Evolutionary conservation across 1,140 invertebrate species (phyloP).

Genomic region (Diorhabda carinulata): DNA sequence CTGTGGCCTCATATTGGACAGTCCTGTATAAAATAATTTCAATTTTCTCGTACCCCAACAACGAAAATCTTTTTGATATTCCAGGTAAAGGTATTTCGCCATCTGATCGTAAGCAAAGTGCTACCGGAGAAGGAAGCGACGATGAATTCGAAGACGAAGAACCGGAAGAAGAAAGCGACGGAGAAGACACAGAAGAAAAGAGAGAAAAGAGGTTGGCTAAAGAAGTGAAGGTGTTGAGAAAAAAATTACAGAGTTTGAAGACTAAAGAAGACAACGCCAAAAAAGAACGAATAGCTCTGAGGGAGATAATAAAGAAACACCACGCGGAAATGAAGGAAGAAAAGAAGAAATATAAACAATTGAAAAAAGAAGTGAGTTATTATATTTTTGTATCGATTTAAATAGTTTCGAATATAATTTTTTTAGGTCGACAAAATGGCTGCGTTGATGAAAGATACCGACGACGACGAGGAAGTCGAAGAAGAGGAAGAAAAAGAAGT

Average conservation of each 20-base stretch:
- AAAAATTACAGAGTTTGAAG: slow-evolving; percentile 73
- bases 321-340: slow-evolving; percentile 70
- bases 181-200: slow-evolving; percentile 68
- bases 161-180: slow-evolving; percentile 60
- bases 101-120: slow-evolving; percentile 29
- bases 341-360: slow-evolving; percentile 68
- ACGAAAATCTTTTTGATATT: background rate
- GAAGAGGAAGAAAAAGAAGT: slow-evolving; percentile 59
- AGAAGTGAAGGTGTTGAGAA: slow-evolving; percentile 65
- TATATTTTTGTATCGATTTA: background rate
- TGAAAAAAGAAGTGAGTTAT: slow-evolving; percentile 76
- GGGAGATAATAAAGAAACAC: slow-evolving; percentile 75
- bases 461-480: slow-evolving; percentile 68
- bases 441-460: slow-evolving; percentile 71
- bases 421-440: slow-evolving; percentile 83
- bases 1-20: too few relatives aligned
- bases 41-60: too few relatives aligned
- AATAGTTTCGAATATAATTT: background rate
- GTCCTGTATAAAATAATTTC: too few relatives aligned
- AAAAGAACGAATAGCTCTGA: slow-evolving; percentile 72
- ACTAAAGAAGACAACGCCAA: slow-evolving; percentile 73
- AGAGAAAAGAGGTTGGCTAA: slow-evolving; percentile 56
- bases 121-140: slow-evolving; percentile 21
- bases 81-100: slow-evolving; percentile 37
- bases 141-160: slow-evolving; percentile 33